Evolutionary conservation across 2,888 invertebrate species (phyloP).

Genomic region (Microchrysa polita): DNA sequence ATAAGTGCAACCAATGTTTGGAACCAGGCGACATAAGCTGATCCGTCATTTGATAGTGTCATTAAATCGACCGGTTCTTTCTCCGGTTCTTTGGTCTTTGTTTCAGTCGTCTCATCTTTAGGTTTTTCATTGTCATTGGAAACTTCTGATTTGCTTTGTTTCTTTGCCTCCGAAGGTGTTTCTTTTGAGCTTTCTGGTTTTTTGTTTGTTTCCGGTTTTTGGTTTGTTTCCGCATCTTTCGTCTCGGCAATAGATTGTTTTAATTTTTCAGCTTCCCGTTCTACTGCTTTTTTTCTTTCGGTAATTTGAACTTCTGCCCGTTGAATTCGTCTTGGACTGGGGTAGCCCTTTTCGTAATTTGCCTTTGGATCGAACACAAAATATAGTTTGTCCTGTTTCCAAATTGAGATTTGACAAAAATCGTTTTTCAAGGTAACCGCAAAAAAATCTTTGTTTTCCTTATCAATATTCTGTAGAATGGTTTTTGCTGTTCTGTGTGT

Average conservation of each 20-base stretch:
- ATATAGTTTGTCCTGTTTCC: conserved; percentile 66
- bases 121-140: neutral
- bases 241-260: too few relatives aligned
- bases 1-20: conserved; percentile 47
- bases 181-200: neutral
- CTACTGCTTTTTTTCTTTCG: conserved; percentile 51
- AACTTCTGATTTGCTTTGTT: neutral
- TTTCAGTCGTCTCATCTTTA: neutral
- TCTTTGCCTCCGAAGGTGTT: neutral
- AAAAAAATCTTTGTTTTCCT: neutral
- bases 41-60: conserved; percentile 56
- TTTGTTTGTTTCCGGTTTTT: neutral
- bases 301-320: conserved; percentile 56
- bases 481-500: too few relatives aligned
- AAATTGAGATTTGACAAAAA: conserved; percentile 64
- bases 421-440: conserved; percentile 51
- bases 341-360: conserved; percentile 68
- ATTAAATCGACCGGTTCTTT: neutral
- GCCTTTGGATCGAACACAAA: conserved; percentile 72
- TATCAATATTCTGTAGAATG: neutral
- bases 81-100: neutral
- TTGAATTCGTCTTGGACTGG: conserved; percentile 53
- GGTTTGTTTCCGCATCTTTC: neutral
- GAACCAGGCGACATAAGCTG: conserved; percentile 53
- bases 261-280: conserved; percentile 20